Percentiles rank a stretch among this genome's conserved stretches.
phyloP scores from a whole-genome alignment of 2,888 invertebrate genomes.

The Tetragnatha montana region DNA sequence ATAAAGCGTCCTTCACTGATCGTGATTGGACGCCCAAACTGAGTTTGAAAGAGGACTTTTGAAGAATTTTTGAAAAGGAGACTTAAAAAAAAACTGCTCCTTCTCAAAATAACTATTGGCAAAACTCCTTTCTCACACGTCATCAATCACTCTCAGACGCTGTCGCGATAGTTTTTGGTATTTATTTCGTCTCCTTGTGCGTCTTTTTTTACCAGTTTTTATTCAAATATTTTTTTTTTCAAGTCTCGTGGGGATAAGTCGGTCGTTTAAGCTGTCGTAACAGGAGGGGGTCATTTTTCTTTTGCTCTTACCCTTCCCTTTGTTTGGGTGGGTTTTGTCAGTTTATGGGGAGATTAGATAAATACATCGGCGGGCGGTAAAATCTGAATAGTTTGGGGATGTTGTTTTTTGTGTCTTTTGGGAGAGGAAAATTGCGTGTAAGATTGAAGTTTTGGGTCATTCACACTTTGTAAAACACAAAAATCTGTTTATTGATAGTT shows the following conservation, averaged over 20 bases:
- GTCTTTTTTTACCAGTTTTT: neutral
- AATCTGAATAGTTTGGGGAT: conserved; percentile 1
- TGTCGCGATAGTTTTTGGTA: conserved; percentile 47
- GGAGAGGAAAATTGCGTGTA: no score
- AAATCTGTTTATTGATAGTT: no score
- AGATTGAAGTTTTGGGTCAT: no score
- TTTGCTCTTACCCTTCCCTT: neutral
- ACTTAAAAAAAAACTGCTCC: conserved; percentile 37
- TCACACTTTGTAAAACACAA: no score
- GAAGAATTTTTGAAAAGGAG: conserved; percentile 25
- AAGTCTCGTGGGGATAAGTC: neutral
- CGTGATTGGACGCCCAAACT: conserved; percentile 42
- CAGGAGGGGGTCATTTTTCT: conserved; percentile 12
- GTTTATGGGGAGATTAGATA: conserved; percentile 26
- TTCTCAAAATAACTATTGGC: conserved; percentile 59
- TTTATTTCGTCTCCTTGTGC: conserved; percentile 39
- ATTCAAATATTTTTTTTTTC: conserved; percentile 19
- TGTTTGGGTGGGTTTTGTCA: conserved; percentile 4
- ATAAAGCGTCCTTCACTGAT: conserved; percentile 24
- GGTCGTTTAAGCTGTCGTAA: conserved; percentile 24
- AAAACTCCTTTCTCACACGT: conserved; percentile 48
- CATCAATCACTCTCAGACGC: conserved; percentile 50
- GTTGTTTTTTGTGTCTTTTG: neutral
- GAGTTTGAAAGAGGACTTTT: conserved; percentile 6
- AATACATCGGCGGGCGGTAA: neutral